Evolutionary conservation across 2,113 vertebrate species (phyloP).

Genomic region (Haemorhous mexicanus): DNA sequence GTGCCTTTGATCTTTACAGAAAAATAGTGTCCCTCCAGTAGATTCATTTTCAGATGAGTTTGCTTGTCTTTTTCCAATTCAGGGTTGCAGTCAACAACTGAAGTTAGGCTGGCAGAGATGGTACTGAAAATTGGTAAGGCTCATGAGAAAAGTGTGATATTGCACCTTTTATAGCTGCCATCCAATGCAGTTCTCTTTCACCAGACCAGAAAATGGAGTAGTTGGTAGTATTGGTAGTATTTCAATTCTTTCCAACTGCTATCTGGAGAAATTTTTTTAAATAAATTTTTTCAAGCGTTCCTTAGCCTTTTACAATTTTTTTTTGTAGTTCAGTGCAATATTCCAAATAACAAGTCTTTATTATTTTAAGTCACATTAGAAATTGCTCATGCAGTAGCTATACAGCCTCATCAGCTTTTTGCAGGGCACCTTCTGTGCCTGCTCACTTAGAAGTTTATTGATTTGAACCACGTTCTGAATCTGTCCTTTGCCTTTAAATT

Average conservation of each 20-base stretch:
- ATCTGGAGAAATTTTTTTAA: not conserved
- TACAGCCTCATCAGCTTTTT: not conserved
- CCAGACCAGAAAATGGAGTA: not conserved
- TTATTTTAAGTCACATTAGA: not conserved
- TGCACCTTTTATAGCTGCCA: not conserved
- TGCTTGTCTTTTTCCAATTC: not conserved
- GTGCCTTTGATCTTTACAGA: constrained; percentile 7
- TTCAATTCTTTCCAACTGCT: not conserved
- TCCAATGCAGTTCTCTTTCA: not conserved
- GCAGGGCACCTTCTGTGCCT: not conserved
- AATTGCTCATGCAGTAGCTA: not conserved
- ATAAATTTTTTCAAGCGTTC: not conserved
- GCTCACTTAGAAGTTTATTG: not conserved
- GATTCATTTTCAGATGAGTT: not conserved
- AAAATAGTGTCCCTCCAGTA: not conserved
- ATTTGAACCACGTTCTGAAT: not conserved
- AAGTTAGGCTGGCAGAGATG: not conserved
- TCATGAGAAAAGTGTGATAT: not conserved
- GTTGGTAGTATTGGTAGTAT: not conserved
- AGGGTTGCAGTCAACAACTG: not conserved
- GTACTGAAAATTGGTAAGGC: not conserved
- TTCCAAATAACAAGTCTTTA: not conserved
- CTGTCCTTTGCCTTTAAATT: not conserved
- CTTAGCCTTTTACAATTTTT: not conserved
- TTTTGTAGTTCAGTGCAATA: not conserved